These are phyloP conservation scores for Neotoma lepida DNA, from an alignment of 2,113 vertebrate species.

Conservation along the genomic window DNA sequence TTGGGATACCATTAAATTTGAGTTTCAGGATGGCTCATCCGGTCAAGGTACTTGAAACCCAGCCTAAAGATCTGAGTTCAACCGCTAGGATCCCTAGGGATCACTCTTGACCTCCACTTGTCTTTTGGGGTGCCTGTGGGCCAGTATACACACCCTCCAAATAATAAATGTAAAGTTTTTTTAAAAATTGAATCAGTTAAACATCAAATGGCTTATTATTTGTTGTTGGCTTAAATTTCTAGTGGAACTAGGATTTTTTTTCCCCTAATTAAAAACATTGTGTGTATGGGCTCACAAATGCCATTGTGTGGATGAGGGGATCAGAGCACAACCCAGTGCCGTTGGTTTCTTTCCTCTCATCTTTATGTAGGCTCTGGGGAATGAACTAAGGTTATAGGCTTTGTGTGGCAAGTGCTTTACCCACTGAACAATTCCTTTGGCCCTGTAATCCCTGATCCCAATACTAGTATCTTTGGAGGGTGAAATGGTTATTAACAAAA, in stretches of 20 bases:
- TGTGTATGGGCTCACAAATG: neutral
- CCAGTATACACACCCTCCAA: neutral
- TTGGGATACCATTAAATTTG: neutral
- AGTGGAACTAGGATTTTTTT: neutral
- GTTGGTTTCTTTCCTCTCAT: neutral
- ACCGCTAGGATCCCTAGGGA: neutral
- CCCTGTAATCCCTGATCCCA: too few species aligned
- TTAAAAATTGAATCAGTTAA: neutral
- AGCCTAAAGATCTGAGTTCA: neutral
- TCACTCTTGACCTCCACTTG: neutral
- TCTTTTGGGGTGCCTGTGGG: neutral
- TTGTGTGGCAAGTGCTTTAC: neutral
- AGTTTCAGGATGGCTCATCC: neutral
- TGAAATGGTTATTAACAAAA: neutral
- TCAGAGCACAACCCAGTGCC: neutral
- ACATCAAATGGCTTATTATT: neutral
- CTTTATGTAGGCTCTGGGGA: neutral
- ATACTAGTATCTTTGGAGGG: neutral
- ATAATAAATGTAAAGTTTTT: neutral
- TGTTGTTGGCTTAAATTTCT: constrained; percentile 1
- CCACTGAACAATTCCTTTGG: neutral
- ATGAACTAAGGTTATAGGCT: neutral
- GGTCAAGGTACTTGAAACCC: neutral
- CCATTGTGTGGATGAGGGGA: neutral
- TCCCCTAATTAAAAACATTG: neutral